Base-by-base conservation (phyloP, 2,113 vertebrate genomes). In the Leucosticte australis region DNA sequence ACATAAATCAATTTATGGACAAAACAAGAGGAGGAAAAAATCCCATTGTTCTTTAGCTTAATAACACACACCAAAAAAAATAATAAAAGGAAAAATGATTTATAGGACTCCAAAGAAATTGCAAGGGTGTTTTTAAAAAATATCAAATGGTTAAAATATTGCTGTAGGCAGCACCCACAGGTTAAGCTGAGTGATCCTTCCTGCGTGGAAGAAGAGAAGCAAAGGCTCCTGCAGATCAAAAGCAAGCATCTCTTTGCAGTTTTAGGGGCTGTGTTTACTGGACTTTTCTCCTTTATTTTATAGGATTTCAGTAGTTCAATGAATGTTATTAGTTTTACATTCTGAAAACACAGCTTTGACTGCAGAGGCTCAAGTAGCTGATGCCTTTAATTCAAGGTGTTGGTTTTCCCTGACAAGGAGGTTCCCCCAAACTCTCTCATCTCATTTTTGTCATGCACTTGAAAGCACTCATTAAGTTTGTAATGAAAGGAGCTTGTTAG, bases 391-490 rank as follows among this genome's bases (percentile, higher is more conserved):
- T 93, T 77, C 76, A 93, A 96, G 92, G 88, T 92, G 68, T 64
- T 90, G 52, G 49, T 90, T 95, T 96, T 78, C 65, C 87, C 69
- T 8, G 27, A 81, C 83, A 90, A 92, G 73, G 41, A 92, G 86
- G 49, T 86, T 94, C 90, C 90, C 90, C 93, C 88, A 92, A 73
- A 96, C 64, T 92, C 93, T 94, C 92, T 87, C 75, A 90, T 90
- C 85, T 90, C 33, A 11, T 95, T 94, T 94, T 89, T 83, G 68
- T 84, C 26, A 0, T 77, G 55, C 71, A 74, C 93, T 83, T 90
- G 87, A 95, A 94, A 90, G 76, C 73, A 65, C 73, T 90, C 73
- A 68, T 92, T 95, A 93, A 87, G 80, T 60, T 96, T 77, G 64
- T 76, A 84, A 77, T 68, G 93, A 96, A 95, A 94, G 41, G 76